phyloP scores from a whole-genome alignment of 1,140 invertebrate genomes.

The Drosophila aff. region DNA sequence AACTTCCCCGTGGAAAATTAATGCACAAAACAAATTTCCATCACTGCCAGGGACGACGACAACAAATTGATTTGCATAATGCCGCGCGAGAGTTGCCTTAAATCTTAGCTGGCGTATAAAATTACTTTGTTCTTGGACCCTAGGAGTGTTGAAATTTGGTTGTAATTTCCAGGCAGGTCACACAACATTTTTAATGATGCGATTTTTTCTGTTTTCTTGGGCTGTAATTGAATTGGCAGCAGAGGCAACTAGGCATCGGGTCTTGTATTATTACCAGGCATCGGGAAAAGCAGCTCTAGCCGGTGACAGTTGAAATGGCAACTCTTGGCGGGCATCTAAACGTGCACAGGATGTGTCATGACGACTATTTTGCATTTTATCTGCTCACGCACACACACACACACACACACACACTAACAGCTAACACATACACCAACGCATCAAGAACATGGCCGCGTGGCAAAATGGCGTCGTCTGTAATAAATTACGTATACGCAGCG shows the following conservation, averaged over 20 bases:
- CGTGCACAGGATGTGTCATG: slow-evolving; percentile 27
- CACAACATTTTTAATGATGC: slow-evolving; percentile 60
- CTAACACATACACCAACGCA: slow-evolving; percentile 12
- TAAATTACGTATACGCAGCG: slow-evolving; percentile 79
- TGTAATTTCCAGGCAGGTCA: slow-evolving; percentile 56
- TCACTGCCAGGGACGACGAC: slow-evolving; percentile 10
- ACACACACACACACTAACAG: neutral
- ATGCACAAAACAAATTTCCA: slow-evolving; percentile 55
- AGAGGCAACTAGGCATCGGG: slow-evolving; percentile 9
- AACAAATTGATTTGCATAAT: slow-evolving; percentile 78
- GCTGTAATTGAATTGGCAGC: slow-evolving; percentile 67
- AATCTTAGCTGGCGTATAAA: slow-evolving; percentile 48
- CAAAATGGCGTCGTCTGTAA: slow-evolving; percentile 76
- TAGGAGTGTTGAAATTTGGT: slow-evolving; percentile 10
- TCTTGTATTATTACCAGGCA: neutral
- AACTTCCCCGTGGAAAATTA: slow-evolving; percentile 60
- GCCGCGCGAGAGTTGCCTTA: slow-evolving; percentile 58
- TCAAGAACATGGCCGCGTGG: slow-evolving; percentile 38
- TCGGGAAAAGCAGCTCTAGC: neutral
- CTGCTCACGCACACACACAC: slow-evolving; percentile 43
- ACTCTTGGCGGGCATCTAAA: slow-evolving; percentile 35
- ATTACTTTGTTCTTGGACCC: slow-evolving; percentile 55
- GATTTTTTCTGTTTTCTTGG: slow-evolving; percentile 40
- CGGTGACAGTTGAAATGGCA: slow-evolving; percentile 34
- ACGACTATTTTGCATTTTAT: slow-evolving; percentile 72